These are phyloP conservation scores for Paradoxurus hermaphroditus DNA, from an alignment of 2,113 vertebrate species.

Conservation along the genomic window DNA sequence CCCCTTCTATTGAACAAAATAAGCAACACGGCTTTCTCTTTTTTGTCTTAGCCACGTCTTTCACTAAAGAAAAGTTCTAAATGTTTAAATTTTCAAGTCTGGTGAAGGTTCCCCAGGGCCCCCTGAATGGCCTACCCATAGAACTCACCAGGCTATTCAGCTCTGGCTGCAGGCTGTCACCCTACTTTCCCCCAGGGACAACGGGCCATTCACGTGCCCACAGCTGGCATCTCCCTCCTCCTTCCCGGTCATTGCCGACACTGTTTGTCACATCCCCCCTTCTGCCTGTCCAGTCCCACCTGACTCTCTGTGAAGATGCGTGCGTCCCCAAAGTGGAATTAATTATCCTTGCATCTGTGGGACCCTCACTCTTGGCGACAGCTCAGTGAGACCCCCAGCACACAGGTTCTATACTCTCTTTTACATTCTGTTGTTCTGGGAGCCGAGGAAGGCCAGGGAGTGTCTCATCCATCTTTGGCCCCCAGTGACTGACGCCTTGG, in stretches of 20 bases:
- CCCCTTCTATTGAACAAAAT: neutral
- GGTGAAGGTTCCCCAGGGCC: neutral
- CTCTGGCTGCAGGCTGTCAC: accelerated
- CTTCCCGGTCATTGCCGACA: accelerated
- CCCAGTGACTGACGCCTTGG: neutral
- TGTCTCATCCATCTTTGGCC: neutral
- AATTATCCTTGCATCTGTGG: accelerated
- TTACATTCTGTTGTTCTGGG: too few relatives aligned
- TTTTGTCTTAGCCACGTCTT: neutral
- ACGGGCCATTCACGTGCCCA: neutral
- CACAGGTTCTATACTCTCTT: accelerated
- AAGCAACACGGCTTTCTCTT: neutral
- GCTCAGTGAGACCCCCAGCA: neutral
- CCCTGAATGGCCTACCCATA: neutral
- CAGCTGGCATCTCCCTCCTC: neutral
- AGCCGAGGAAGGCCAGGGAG: neutral
- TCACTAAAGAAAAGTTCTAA: neutral
- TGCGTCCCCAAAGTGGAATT: neutral
- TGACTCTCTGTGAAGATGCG: too few relatives aligned
- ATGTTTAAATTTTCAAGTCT: neutral
- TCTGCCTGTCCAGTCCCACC: neutral
- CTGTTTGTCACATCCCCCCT: accelerated
- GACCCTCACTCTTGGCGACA: neutral
- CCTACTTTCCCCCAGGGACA: accelerated
- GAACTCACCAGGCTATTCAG: neutral